Evolutionary conservation across 2,797 vertebrate species (phyloP).

Genomic region (Morus bassanus): DNA sequence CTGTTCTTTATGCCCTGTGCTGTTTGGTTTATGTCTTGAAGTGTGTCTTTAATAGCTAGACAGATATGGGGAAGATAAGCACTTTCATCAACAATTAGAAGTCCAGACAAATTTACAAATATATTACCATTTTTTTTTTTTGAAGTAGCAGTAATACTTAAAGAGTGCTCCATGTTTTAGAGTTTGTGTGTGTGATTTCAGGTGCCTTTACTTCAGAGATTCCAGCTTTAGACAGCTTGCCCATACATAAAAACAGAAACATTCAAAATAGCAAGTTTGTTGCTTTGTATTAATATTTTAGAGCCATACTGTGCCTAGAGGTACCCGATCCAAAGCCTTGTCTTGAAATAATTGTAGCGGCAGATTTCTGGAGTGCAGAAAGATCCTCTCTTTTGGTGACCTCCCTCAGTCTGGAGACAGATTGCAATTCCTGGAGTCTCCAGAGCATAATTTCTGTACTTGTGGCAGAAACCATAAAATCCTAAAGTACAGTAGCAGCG

Average conservation of each 20-base stretch:
- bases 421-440: not conserved
- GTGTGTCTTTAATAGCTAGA: not conserved
- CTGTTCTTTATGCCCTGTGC: not conserved
- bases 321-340: not conserved
- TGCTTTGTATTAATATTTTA: not conserved
- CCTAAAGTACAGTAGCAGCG: not conserved
- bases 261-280: not conserved
- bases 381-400: not conserved
- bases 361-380: not conserved
- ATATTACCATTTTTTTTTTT: not conserved
- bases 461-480: not conserved
- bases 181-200: not conserved
- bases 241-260: fast-evolving
- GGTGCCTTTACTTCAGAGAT: not conserved
- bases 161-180: not conserved
- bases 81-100: not conserved
- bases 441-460: not conserved
- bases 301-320: not conserved
- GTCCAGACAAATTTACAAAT: not conserved
- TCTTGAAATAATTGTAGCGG: not conserved
- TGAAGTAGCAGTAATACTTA: not conserved
- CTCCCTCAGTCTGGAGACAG: not conserved
- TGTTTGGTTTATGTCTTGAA: not conserved
- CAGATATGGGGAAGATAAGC: not conserved
- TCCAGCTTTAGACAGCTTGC: not conserved